Conservation (phyloP, 2,797 vertebrate species). For the Sebastes itinus region DNA sequence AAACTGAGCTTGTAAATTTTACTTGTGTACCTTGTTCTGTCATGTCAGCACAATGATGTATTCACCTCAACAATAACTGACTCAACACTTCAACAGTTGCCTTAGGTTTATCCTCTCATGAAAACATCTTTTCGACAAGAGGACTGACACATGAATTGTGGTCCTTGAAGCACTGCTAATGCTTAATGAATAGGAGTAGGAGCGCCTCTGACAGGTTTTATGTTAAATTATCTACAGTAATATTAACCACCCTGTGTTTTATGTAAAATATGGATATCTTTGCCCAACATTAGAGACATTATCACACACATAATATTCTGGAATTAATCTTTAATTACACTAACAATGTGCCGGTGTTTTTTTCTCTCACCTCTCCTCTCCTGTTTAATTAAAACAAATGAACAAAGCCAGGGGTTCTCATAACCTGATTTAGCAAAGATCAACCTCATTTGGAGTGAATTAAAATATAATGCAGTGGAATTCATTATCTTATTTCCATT, state of each 20-base stretch:
- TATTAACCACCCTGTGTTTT: constrained; percentile 36
- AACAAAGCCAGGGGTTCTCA: constrained; percentile 75
- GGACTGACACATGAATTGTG: constrained; percentile 32
- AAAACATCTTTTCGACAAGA: constrained; percentile 20
- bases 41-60: not conserved
- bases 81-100: constrained; percentile 6
- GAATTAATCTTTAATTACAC: constrained; percentile 73
- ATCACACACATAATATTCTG: constrained; percentile 39
- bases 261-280: constrained; percentile 34
- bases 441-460: constrained; percentile 70
- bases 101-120: constrained; percentile 16
- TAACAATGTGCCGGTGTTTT: constrained; percentile 59
- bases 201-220: constrained; percentile 20
- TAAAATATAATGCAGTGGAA: constrained; percentile 63
- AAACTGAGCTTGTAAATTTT: not conserved
- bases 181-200: constrained; percentile 27
- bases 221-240: constrained; percentile 25
- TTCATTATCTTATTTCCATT: constrained; percentile 63
- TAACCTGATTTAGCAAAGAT: constrained; percentile 69
- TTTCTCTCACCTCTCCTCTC: constrained; percentile 58
- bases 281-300: constrained; percentile 38
- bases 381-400: constrained; percentile 79
- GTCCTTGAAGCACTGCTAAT: constrained; percentile 31
- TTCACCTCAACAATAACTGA: constrained; percentile 4
- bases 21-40: constrained; percentile 1